Evolutionary conservation across 2,113 vertebrate genomes (phyloP), one percentile per base, ranked within the genome.

Genomic region (Hiodon alosoides): DNA sequence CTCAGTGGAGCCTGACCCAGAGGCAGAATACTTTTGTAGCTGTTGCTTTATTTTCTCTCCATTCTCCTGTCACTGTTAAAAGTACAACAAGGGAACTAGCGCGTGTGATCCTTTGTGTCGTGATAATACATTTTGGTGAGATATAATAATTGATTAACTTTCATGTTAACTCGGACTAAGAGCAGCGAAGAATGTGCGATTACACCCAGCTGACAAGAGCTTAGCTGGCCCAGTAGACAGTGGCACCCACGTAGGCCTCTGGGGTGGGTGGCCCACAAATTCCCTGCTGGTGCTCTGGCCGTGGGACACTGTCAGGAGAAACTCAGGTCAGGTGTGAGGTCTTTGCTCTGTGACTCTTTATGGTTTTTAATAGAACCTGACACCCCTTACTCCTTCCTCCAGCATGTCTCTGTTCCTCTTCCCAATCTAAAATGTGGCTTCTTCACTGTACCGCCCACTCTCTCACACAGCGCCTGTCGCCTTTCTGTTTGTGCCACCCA

Each of bases 1-100:
- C 79, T 76, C 79, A 77, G 68, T 5, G 11, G 9, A 16, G 69
- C 67, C 77, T 82, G 73, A 71, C 65, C 72, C 77, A 58, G 73
- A 64, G 80, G 69, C 85, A 57, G 66, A 1, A 77, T 71, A 65
- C 77, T 75, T 70, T n/a, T 74, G 79, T 82, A 76, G 81, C 79
- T 79, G 74, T 51, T 80, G 72, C 50, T 75, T 70, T 31, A 82
- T 79, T 78, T n/a, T 80, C 80, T 76, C 80, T 81, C 68, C 62
- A 31, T 69, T 79, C 73, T 77, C 66, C 66, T 76, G 74, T 74
- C 76, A 81, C 70, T 79, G 46, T 73, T 69, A 71, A 75, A 81
- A 81, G 75, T 75, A 81, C 31, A 68, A 76, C 67, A 31, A 75
- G 72, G 67, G 74, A 70, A 79, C 81, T 69, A 77, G 72, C 5